phyloP scores from a whole-genome alignment of 2,888 invertebrate genomes.

The Anticlea derivata region DNA sequence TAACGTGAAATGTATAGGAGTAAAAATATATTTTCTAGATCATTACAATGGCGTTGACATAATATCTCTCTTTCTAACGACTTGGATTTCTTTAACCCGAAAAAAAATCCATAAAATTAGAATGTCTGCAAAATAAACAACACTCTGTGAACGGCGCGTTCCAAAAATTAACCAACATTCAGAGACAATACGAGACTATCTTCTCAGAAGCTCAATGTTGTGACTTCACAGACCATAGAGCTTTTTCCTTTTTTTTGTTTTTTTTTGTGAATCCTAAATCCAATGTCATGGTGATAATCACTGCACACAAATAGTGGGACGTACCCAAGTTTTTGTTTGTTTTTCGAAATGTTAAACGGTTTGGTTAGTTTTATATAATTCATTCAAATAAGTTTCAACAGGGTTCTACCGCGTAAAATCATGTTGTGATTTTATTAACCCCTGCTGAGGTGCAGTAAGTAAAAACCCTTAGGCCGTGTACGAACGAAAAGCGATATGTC shows the following conservation, averaged over 20 bases:
- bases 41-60: too few relatives aligned
- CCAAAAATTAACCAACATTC: slow-evolving; percentile 53
- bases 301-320: slow-evolving; percentile 25
- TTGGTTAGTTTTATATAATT: not conserved
- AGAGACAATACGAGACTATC: slow-evolving; percentile 51
- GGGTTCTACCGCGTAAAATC: too few relatives aligned
- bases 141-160: slow-evolving; percentile 44
- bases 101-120: not conserved
- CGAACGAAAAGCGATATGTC: too few relatives aligned
- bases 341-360: slow-evolving; percentile 11
- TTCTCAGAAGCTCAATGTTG: slow-evolving; percentile 67
- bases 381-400: not conserved
- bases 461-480: too few relatives aligned
- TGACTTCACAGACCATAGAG: slow-evolving; percentile 50
- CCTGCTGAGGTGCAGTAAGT: too few relatives aligned
- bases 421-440: too few relatives aligned
- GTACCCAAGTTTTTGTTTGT: slow-evolving; percentile 28
- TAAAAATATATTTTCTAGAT: too few relatives aligned
- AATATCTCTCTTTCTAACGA: too few relatives aligned
- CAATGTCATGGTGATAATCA: slow-evolving; percentile 61
- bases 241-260: slow-evolving; percentile 43
- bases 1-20: too few relatives aligned
- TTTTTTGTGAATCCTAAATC: slow-evolving; percentile 38
- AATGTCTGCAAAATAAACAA: slow-evolving; percentile 31
- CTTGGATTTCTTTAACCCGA: too few relatives aligned